Evolutionary conservation across 2,797 vertebrate species (phyloP).

Genomic region (Premnoplex brunnescens): DNA sequence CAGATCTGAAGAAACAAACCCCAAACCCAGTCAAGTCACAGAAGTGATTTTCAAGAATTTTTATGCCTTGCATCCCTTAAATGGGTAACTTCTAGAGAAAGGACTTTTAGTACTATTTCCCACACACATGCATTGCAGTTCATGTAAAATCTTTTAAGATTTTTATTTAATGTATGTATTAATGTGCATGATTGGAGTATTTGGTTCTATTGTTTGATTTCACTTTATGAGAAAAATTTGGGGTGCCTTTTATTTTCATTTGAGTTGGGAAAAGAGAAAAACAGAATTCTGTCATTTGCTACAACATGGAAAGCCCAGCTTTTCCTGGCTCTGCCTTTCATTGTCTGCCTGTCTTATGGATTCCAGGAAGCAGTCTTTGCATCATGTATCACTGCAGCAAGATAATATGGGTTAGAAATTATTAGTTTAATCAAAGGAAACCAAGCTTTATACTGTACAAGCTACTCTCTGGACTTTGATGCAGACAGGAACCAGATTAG

Average conservation of each 20-base stretch:
- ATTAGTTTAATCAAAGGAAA: background rate
- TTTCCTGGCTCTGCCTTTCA: background rate
- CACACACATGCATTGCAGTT: background rate
- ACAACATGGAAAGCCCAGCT: background rate
- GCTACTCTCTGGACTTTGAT: background rate
- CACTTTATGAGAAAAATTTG: background rate
- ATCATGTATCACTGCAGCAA: background rate
- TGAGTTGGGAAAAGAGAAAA: background rate
- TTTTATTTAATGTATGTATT: background rate
- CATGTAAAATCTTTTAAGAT: background rate
- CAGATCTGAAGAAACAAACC: background rate
- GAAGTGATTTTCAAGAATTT: background rate
- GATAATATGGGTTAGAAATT: background rate
- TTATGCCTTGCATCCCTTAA: background rate
- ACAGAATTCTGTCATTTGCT: background rate
- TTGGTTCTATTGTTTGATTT: background rate
- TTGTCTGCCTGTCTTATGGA: background rate
- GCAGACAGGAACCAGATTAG: background rate
- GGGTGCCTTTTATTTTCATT: background rate
- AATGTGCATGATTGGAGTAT: background rate
- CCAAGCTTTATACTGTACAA: background rate
- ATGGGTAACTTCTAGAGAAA: background rate
- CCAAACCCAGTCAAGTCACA: background rate
- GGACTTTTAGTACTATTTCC: background rate
- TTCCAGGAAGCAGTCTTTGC: background rate